Conservation (phyloP, 2,888 invertebrate genomes). For the Ormyrus thymus region DNA sequence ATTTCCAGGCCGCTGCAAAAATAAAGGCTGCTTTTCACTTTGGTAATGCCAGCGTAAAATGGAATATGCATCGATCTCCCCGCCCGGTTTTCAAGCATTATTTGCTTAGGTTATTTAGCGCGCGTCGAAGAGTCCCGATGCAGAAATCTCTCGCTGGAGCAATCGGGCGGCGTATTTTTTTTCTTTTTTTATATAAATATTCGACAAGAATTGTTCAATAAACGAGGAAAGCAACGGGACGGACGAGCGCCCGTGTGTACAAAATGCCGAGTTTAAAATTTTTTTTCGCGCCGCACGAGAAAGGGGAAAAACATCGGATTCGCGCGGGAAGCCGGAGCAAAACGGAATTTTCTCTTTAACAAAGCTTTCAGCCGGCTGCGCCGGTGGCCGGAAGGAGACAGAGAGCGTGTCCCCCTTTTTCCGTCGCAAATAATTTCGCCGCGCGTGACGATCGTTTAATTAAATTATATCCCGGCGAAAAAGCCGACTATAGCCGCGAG, state of each 20-base stretch:
- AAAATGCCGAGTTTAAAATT: constrained; percentile 21
- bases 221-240: not conserved
- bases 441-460: constrained; percentile 53
- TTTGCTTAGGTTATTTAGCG: too few species aligned
- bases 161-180: too few species aligned
- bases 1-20: constrained; percentile 37
- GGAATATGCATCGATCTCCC: not conserved
- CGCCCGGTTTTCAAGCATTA: constrained; percentile 2
- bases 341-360: constrained; percentile 52
- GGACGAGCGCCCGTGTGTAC: not conserved
- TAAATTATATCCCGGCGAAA: constrained; percentile 52
- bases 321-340: constrained; percentile 36
- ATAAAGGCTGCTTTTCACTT: constrained; percentile 9
- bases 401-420: constrained; percentile 21
- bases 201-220: not conserved
- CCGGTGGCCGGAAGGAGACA: not conserved
- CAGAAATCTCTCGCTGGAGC: too few species aligned
- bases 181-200: too few species aligned
- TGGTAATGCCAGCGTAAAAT: constrained; percentile 3
- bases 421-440: constrained; percentile 50
- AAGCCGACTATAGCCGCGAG: constrained; percentile 6
- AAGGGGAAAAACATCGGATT: constrained; percentile 17
- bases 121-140: too few species aligned
- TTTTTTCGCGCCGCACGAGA: not conserved
- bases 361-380: constrained; percentile 46